Evolutionary conservation across 2,888 invertebrate species (phyloP).

Genomic region (Pollenia griseotomentosa): DNA sequence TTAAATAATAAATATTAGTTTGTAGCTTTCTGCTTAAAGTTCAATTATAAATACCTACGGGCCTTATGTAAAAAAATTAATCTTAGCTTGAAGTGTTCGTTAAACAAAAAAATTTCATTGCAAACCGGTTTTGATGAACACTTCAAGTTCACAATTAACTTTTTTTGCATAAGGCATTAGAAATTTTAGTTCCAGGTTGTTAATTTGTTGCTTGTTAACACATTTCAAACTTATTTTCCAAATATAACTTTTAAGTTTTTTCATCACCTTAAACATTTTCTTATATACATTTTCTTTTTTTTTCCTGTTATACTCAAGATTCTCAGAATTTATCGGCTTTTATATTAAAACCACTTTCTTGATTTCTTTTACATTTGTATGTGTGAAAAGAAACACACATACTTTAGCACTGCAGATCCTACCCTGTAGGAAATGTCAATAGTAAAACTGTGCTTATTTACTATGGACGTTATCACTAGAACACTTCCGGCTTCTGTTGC

Average conservation of each 20-base stretch:
- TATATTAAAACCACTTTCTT: slow-evolving; percentile 13
- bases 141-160: too few relatives aligned
- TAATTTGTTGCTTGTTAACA: slow-evolving; percentile 39
- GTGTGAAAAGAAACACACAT: neutral
- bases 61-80: too few relatives aligned
- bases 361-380: neutral
- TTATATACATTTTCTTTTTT: neutral
- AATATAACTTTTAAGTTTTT: slow-evolving; percentile 31
- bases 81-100: too few relatives aligned
- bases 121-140: too few relatives aligned
- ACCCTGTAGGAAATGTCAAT: too few relatives aligned
- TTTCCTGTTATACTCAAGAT: neutral
- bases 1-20: neutral
- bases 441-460: too few relatives aligned
- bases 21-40: slow-evolving; percentile 3
- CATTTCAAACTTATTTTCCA: slow-evolving; percentile 25
- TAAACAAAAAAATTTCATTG: too few relatives aligned
- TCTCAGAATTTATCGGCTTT: slow-evolving; percentile 25
- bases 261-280: slow-evolving; percentile 16
- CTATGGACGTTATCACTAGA: too few relatives aligned
- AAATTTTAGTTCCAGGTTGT: neutral
- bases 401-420: neutral
- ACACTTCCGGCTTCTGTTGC: too few relatives aligned
- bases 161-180: too few relatives aligned
- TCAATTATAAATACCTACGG: slow-evolving; percentile 3